These are phyloP conservation scores for Gila robusta DNA, from an alignment of 2,797 vertebrate species.

Conservation along the genomic window DNA sequence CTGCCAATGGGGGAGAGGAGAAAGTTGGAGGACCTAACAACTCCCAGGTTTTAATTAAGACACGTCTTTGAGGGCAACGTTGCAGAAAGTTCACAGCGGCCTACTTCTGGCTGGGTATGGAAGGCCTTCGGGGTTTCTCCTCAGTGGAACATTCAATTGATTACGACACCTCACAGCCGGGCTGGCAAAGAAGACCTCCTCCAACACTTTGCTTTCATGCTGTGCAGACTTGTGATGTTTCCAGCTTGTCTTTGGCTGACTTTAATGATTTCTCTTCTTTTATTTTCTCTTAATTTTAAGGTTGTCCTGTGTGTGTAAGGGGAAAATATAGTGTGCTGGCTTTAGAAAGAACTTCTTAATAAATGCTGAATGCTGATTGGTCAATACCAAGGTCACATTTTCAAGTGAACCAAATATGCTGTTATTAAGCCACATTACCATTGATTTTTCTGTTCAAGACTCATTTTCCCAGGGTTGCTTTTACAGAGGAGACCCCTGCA, in stretches of 20 bases:
- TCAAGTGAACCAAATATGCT: background rate
- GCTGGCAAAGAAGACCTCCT: conserved; percentile 61
- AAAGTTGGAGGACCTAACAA: conserved; percentile 48
- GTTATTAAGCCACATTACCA: background rate
- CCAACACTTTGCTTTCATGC: conserved; percentile 54
- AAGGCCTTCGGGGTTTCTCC: conserved; percentile 48
- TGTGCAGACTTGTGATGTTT: conserved; percentile 60
- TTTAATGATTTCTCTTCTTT: conserved; percentile 26
- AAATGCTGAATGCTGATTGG: conserved; percentile 2
- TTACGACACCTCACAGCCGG: conserved; percentile 49
- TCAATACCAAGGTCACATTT: conserved; percentile 6
- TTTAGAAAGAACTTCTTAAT: background rate
- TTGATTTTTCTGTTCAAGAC: background rate
- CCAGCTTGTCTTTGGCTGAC: conserved; percentile 37
- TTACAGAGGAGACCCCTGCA: background rate
- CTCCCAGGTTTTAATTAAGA: conserved; percentile 60
- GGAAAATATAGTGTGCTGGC: background rate
- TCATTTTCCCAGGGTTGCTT: background rate
- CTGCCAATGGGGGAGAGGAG: conserved; percentile 37
- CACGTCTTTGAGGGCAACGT: conserved; percentile 52
- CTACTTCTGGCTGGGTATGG: conserved; percentile 49
- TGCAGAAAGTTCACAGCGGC: conserved; percentile 52
- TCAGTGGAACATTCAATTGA: conserved; percentile 51
- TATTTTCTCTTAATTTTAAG: conserved; percentile 15
- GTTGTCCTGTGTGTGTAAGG: background rate